These are phyloP conservation scores for Philaethria dido DNA, from an alignment of 2,888 invertebrate genomes.

Conservation along the genomic window DNA sequence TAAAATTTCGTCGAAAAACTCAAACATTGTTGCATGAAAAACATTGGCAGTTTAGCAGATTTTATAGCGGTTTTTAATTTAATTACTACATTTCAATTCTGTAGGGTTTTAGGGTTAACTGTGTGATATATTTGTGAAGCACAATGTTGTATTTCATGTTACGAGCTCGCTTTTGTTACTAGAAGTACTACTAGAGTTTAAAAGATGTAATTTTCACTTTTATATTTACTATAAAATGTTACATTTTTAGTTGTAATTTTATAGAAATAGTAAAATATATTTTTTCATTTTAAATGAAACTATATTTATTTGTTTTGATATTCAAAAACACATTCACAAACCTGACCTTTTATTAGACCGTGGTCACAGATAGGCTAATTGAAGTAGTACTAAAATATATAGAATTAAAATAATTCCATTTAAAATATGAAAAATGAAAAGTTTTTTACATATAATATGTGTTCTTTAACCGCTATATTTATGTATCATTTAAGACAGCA, in stretches of 20 bases:
- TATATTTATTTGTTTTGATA: too few relatives aligned
- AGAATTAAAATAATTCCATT: too few relatives aligned
- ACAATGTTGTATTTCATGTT: neutral
- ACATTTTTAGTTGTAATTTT: too few relatives aligned
- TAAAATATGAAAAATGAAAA: too few relatives aligned
- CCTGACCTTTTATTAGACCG: too few relatives aligned
- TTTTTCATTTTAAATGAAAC: too few relatives aligned
- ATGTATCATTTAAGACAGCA: too few relatives aligned
- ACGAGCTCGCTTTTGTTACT: neutral
- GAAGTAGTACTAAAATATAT: too few relatives aligned
- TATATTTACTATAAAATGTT: neutral
- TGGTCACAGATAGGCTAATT: too few relatives aligned
- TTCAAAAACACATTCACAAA: too few relatives aligned
- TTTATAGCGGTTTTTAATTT: constrained; percentile 32
- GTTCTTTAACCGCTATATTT: too few relatives aligned
- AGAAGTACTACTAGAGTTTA: neutral
- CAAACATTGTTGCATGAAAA: constrained; percentile 35
- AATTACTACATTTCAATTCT: constrained; percentile 30
- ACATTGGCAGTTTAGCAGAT: constrained; percentile 32
- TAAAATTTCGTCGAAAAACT: constrained; percentile 24
- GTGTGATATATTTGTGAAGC: neutral
- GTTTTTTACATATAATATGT: too few relatives aligned
- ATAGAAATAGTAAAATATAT: neutral
- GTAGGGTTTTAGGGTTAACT: constrained; percentile 24
- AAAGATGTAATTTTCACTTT: neutral